phyloP scores from a whole-genome alignment of 2,113 vertebrate genomes.

The Pogona vitticeps region DNA sequence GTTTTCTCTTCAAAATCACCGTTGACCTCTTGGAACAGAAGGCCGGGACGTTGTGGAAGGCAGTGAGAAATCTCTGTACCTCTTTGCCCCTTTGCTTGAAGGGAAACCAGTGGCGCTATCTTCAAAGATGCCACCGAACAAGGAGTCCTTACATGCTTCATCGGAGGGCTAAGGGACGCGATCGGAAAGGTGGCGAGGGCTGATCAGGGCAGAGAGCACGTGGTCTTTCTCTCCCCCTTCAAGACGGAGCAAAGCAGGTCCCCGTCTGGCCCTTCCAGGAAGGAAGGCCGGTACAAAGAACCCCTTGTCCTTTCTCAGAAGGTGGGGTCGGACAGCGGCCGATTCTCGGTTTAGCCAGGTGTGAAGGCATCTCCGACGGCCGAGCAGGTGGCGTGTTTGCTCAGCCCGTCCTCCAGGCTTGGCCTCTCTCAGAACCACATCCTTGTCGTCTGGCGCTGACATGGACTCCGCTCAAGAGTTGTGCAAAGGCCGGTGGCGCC shows the following conservation, averaged over 20 bases:
- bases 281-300: neutral
- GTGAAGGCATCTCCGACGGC: conserved; percentile 25
- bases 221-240: neutral
- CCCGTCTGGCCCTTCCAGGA: too few species aligned
- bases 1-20: neutral
- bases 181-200: neutral
- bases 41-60: too few species aligned
- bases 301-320: accelerated
- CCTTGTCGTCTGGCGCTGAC: conserved; percentile 33
- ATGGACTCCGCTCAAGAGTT: neutral
- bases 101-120: too few species aligned
- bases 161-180: neutral
- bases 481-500: conserved; percentile 11
- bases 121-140: too few species aligned
- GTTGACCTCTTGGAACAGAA: neutral
- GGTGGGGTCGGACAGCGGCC: accelerated
- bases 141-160: too few species aligned
- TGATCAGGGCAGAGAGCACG: too few species aligned
- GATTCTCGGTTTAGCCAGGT: neutral
- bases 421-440: conserved; percentile 2
- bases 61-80: too few species aligned
- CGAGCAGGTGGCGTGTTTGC: conserved; percentile 51
- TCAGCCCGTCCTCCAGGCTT: conserved; percentile 28
- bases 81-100: too few species aligned
- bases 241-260: too few species aligned